phyloP scores from a whole-genome alignment of 2,888 invertebrate genomes.

The Aphrophora alni region DNA sequence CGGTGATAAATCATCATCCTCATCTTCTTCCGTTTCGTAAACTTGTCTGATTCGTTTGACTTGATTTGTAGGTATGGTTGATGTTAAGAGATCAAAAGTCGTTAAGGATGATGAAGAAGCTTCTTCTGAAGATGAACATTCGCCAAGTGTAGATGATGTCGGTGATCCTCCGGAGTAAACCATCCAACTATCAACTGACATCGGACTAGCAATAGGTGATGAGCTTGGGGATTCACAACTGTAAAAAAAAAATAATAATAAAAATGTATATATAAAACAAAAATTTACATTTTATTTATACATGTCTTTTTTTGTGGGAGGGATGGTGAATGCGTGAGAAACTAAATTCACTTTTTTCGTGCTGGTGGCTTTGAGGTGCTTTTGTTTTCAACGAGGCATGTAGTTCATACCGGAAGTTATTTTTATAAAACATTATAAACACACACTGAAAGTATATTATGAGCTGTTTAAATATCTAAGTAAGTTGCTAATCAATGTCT shows the following conservation, averaged over 20 bases:
- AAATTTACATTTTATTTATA: no score
- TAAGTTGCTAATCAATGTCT: no score
- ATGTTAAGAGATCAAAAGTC: conserved; percentile 49
- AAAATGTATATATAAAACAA: no score
- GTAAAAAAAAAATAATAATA: conserved; percentile 9
- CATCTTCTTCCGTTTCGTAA: conserved; percentile 21
- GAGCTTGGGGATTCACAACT: conserved; percentile 22
- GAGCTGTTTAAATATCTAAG: no score
- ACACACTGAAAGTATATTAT: no score
- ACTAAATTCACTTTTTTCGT: no score
- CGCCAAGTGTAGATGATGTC: conserved; percentile 39
- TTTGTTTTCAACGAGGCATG: no score
- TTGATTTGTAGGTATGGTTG: conserved; percentile 17
- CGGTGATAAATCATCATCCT: neutral
- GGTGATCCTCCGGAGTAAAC: conserved; percentile 34
- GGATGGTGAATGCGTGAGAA: no score
- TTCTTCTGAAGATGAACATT: conserved; percentile 46
- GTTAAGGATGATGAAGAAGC: conserved; percentile 48
- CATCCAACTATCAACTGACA: conserved; percentile 35
- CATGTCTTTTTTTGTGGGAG: no score
- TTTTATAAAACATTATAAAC: no score
- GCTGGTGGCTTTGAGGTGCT: no score
- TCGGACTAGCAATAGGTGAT: conserved; percentile 17
- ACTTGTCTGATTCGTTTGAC: neutral
- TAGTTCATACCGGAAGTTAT: no score